Base-by-base conservation (phyloP, 2,888 invertebrate species). In the Zygaena filipendulae region DNA sequence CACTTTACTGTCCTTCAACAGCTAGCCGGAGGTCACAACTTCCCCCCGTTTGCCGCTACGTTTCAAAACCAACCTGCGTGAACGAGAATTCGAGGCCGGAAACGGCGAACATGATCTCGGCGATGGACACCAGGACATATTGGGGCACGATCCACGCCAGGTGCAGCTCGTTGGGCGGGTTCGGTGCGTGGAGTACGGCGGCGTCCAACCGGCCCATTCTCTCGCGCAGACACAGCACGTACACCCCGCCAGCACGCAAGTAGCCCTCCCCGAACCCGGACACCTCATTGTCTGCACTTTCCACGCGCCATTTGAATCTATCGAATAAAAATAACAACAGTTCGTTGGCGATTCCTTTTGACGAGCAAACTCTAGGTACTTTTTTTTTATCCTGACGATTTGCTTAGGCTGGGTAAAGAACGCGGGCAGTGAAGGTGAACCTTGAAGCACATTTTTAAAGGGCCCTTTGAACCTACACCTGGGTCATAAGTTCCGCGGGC, bases 1-100 rank as follows among this genome's bases (percentile, higher is more conserved):
- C n/a, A n/a, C n/a, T n/a, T n/a, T n/a, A n/a, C n/a, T n/a, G n/a
- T n/a, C n/a, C n/a, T n/a, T n/a, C n/a, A n/a, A n/a, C n/a, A n/a
- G n/a, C n/a, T n/a, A n/a, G n/a, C n/a, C n/a, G n/a, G n/a, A n/a
- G n/a, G n/a, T n/a, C n/a, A n/a, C n/a, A n/a, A n/a, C n/a, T n/a
- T n/a, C n/a, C n/a, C n/a, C n/a, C n/a, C n/a, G n/a, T n/a, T n/a
- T n/a, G n/a, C n/a, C n/a, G n/a, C n/a, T n/a, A n/a, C n/a, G n/a
- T n/a, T n/a, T n/a, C n/a, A n/a, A n/a, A n/a, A 13, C 11, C 30
- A 22, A 66, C 90, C 82, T 91, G 88, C 3, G 90, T 89, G 52
- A 92, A 93, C 2, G 92, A 88, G 61, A 93, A 93, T 49, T 90
- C 87, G 11, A 92, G 71, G 1, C 92, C 93, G 2, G 92, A 90